Evolutionary conservation across 2,888 invertebrate genomes (phyloP).

Genomic region (Drosophila limbata): DNA sequence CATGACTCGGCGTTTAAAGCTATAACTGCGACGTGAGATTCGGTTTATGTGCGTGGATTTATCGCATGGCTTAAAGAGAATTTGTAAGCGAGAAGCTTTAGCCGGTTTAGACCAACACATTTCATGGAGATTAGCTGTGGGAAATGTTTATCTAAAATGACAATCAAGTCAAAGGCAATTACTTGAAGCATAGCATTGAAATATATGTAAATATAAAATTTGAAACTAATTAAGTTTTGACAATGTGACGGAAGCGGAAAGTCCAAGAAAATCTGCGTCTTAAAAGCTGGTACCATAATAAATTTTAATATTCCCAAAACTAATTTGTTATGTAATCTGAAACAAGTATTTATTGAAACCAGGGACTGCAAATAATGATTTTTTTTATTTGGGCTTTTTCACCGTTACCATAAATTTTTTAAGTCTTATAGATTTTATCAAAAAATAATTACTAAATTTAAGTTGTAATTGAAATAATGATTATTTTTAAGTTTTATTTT

Average conservation of each 20-base stretch:
- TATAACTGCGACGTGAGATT: conserved; percentile 25
- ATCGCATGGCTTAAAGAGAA: conserved; percentile 40
- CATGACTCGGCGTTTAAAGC: conserved; percentile 37
- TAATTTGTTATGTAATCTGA: too few relatives aligned
- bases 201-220: neutral
- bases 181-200: neutral
- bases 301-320: too few relatives aligned
- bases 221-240: neutral
- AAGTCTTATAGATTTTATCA: too few relatives aligned
- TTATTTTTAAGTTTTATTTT: too few relatives aligned
- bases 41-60: conserved; percentile 36
- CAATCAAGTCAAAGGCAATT: neutral
- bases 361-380: too few relatives aligned
- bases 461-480: too few relatives aligned
- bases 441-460: too few relatives aligned
- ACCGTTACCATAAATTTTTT: too few relatives aligned
- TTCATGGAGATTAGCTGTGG: neutral
- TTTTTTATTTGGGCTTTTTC: too few relatives aligned
- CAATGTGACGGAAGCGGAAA: neutral
- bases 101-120: neutral
- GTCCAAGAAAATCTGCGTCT: too few relatives aligned
- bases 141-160: neutral
- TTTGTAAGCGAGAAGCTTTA: conserved; percentile 27
- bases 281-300: too few relatives aligned
- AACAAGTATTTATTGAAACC: too few relatives aligned